Percentiles rank a stretch among this genome's conserved stretches.
Evolutionary conservation across 2,888 invertebrate species (phyloP).

Genomic region (Latheticus oryzae): DNA sequence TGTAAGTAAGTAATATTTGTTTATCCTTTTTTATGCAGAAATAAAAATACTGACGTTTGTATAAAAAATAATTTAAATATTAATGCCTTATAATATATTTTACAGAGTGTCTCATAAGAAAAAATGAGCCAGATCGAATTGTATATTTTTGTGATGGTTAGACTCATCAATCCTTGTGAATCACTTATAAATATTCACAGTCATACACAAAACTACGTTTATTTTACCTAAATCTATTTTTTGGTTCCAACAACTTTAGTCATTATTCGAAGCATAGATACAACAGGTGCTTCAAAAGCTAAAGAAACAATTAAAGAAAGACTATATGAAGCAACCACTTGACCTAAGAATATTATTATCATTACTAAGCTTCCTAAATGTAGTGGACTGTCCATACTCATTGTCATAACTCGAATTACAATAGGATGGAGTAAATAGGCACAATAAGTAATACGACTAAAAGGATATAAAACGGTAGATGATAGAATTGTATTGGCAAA

Average conservation of each 20-base stretch:
- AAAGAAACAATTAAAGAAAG: slow-evolving; percentile 83
- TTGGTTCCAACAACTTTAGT: slow-evolving; percentile 53
- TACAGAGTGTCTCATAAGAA: no score
- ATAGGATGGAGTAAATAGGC: slow-evolving; percentile 88
- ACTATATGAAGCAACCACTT: slow-evolving; percentile 82
- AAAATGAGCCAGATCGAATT: no score
- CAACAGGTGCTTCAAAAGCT: slow-evolving; percentile 86
- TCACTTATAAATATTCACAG: no score
- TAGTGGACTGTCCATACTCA: slow-evolving; percentile 85
- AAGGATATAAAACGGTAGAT: slow-evolving; percentile 82
- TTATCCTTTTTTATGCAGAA: no score
- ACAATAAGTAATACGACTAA: slow-evolving; percentile 88
- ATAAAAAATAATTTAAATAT: no score
- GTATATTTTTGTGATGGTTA: no score
- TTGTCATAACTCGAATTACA: slow-evolving; percentile 81
- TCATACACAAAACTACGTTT: slow-evolving; percentile 3
- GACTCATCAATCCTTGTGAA: no score
- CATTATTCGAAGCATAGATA: slow-evolving; percentile 79
- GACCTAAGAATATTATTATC: slow-evolving; percentile 83
- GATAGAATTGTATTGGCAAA: slow-evolving; percentile 79
- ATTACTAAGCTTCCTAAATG: slow-evolving; percentile 84
- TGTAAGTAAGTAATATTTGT: no score
- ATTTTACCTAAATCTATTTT: slow-evolving; percentile 1
- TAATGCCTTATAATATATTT: no score
- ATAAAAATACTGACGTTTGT: no score